Evolutionary conservation across 2,888 invertebrate genomes (phyloP), one percentile per base, ranked within the genome.

Genomic region (Mantis religiosa): DNA sequence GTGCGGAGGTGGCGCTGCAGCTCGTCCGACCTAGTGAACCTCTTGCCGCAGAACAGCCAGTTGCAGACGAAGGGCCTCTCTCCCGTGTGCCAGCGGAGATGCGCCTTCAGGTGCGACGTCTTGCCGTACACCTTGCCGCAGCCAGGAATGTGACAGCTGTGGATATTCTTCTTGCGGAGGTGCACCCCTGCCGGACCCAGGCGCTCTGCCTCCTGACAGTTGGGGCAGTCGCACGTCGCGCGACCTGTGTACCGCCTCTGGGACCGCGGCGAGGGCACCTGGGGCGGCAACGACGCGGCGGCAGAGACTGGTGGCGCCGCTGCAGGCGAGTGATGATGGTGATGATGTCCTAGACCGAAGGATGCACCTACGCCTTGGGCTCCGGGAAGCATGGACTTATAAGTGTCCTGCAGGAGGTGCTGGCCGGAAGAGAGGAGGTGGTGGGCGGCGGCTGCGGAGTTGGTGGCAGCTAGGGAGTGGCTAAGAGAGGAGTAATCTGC

Each of bases 221-320:
- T 99, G 89, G 99, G 99, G 92, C 99, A 99, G 93, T 99, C 99
- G 94, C 99, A 99, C 85, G 99, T 99, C 28, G 99, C 98, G 34
- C 99, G 95, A 1, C 99, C 99, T 47, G 99, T 98, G 94, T 98
- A 99, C 89, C 98, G 96, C 89, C 98, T 95, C 93, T 98, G 98
- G 54, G 98, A 98, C 90, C 98, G 95, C 4, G 98, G 98, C 3
- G 98, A 97, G 3, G 98, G 97, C 89, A 97, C 97, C 92, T 97
- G 97, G 27, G 96, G 95, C 3, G 96, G 96, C 91, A 94, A 92
- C 3, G 95, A 95, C 7, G 96, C 95, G 1, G 94, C 94, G 0
- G 95, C 94, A 0, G 96, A 95, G n/a, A 95, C 94, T 1, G 96
- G 95, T 9, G 94, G 93, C 8, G 94, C 93, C 41, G 93, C 92